Percentiles rank a stretch among this genome's conserved stretches.
phyloP scores from a whole-genome alignment of 2,113 vertebrate genomes.

The Dolichotis patagonum region DNA sequence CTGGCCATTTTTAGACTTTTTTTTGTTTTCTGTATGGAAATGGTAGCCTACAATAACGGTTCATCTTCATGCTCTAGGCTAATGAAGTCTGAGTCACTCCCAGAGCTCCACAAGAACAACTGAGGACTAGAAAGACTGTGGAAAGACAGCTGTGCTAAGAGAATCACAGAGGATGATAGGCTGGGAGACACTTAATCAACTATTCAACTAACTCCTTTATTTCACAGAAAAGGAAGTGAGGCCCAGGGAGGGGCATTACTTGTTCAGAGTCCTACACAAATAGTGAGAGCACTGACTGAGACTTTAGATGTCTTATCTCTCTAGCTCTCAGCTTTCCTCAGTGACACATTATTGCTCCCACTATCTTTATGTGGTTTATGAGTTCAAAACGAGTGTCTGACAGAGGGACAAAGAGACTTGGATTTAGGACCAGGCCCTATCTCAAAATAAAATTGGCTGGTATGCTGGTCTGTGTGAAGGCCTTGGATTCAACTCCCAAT shows the following conservation, averaged over 20 bases:
- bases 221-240: constrained; percentile 39
- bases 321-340: neutral
- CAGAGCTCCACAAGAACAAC: neutral
- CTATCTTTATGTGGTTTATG: neutral
- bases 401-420: neutral
- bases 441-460: neutral
- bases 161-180: neutral
- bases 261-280: neutral
- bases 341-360: neutral
- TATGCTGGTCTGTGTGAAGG: neutral
- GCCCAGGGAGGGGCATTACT: neutral
- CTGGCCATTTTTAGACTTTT: neutral
- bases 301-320: neutral
- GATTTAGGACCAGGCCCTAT: neutral
- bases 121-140: neutral
- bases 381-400: neutral
- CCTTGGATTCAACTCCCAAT: neutral
- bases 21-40: neutral
- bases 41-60: neutral
- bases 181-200: neutral
- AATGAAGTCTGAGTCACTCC: constrained; percentile 42
- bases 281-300: neutral
- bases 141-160: constrained; percentile 6
- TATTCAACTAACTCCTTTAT: neutral
- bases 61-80: neutral